A percentile compares a stretch with the other conserved stretches of the same genome.
These are phyloP conservation scores for Plagiodera versicolora DNA, from an alignment of 2,888 invertebrate genomes.

Conservation along the genomic window DNA sequence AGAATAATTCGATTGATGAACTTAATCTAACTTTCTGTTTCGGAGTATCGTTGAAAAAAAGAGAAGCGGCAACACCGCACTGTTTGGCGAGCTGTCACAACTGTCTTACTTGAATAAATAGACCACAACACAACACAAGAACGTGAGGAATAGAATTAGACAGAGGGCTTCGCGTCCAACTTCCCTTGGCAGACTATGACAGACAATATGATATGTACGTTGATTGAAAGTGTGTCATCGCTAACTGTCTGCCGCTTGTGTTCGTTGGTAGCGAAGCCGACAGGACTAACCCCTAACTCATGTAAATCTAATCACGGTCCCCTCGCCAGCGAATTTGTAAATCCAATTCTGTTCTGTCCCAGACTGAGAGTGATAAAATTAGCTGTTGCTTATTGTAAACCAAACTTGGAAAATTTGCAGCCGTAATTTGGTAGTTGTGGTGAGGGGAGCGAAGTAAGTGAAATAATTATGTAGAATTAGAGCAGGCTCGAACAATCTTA, in stretches of 20 bases:
- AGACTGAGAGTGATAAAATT: constrained; percentile 57
- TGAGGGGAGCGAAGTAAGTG: constrained; percentile 47
- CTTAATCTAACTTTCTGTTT: no score
- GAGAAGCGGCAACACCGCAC: no score
- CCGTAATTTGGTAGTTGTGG: constrained; percentile 55
- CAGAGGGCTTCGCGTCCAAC: constrained; percentile 4
- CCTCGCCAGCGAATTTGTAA: constrained; percentile 56
- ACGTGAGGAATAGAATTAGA: constrained; percentile 6
- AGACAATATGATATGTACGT: constrained; percentile 46
- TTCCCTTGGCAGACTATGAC: constrained; percentile 14
- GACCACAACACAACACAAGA: not conserved
- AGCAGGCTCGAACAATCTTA: constrained; percentile 51
- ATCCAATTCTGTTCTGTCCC: constrained; percentile 56
- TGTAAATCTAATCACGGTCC: constrained; percentile 57
- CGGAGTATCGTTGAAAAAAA: no score
- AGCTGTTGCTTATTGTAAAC: constrained; percentile 59
- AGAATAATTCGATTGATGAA: no score
- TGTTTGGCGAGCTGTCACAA: no score
- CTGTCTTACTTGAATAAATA: no score
- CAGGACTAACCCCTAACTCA: constrained; percentile 34
- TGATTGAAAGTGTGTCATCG: constrained; percentile 47
- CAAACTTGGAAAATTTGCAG: constrained; percentile 58
- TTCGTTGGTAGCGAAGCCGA: not conserved
- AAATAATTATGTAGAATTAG: constrained; percentile 56
- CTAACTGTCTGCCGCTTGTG: constrained; percentile 43